Conservation (phyloP, 2,888 invertebrate genomes). For the Catocala fraxini region DNA sequence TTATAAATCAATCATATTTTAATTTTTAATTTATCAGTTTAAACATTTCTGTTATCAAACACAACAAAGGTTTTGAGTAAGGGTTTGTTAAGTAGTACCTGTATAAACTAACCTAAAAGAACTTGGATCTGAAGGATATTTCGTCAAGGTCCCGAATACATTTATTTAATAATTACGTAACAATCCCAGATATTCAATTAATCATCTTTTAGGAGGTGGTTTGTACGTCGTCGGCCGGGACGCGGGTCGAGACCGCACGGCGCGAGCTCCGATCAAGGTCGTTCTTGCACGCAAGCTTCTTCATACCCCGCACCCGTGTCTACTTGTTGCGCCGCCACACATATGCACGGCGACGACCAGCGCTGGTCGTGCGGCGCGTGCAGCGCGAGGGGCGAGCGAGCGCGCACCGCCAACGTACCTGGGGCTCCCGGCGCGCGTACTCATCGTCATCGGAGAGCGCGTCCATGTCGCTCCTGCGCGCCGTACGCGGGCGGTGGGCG, state of each 20-base stretch:
- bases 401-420: slow-evolving; percentile 66
- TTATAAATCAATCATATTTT: too few relatives aligned
- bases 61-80: background rate
- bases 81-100: background rate
- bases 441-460: slow-evolving; percentile 86
- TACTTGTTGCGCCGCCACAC: slow-evolving; percentile 76
- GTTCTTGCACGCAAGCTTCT: slow-evolving; percentile 73
- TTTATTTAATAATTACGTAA: slow-evolving; percentile 19
- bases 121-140: background rate
- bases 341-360: slow-evolving; percentile 36
- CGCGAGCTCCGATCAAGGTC: slow-evolving; percentile 75
- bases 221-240: slow-evolving; percentile 56
- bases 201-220: slow-evolving; percentile 48
- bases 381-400: slow-evolving; percentile 30
- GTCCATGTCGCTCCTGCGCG: slow-evolving; percentile 75
- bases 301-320: slow-evolving; percentile 51
- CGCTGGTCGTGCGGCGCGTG: slow-evolving; percentile 51
- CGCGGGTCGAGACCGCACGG: slow-evolving; percentile 65
- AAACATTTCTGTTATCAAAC: background rate
- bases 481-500: slow-evolving; percentile 66
- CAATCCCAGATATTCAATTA: slow-evolving; percentile 28
- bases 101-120: background rate
- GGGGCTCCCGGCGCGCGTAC: slow-evolving; percentile 79
- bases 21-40: too few relatives aligned
- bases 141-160: background rate